These are phyloP conservation scores for Brachionus calyciflorus DNA, from an alignment of 1,140 invertebrate genomes.

Conservation along the genomic window DNA sequence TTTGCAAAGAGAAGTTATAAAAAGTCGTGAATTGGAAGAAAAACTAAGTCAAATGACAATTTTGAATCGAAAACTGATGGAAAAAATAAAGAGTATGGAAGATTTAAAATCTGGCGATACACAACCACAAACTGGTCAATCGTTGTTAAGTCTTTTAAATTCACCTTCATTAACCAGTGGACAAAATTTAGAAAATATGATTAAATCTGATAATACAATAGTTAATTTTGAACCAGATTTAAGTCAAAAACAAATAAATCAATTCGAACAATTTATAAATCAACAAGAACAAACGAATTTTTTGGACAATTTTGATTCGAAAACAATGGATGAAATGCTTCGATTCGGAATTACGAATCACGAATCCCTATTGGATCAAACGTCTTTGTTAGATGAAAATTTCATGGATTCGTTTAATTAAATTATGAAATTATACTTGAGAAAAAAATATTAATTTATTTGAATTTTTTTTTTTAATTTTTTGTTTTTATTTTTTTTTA, in stretches of 20 bases:
- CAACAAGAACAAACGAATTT: neutral
- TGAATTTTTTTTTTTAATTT: too few relatives aligned
- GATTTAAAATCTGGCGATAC: neutral
- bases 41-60: constrained; percentile 67
- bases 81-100: constrained; percentile 18
- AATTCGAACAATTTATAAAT: constrained; percentile 23
- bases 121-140: neutral
- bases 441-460: too few relatives aligned
- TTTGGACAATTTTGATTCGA: constrained; percentile 4
- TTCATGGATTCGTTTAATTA: neutral
- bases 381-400: neutral
- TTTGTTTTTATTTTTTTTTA: too few relatives aligned
- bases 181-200: neutral
- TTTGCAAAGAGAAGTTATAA: constrained; percentile 77
- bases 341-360: neutral
- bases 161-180: neutral
- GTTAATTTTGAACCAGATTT: constrained; percentile 10
- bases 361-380: neutral
- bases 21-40: constrained; percentile 74
- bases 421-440: neutral
- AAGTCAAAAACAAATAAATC: constrained; percentile 10
- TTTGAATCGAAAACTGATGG: neutral
- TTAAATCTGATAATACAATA: neutral
- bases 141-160: neutral
- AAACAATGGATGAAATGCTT: neutral